A percentile compares a stretch with the other conserved stretches of the same genome.
Conservation (phyloP, 2,113 vertebrate species). For the Myiagra hebetior region DNA sequence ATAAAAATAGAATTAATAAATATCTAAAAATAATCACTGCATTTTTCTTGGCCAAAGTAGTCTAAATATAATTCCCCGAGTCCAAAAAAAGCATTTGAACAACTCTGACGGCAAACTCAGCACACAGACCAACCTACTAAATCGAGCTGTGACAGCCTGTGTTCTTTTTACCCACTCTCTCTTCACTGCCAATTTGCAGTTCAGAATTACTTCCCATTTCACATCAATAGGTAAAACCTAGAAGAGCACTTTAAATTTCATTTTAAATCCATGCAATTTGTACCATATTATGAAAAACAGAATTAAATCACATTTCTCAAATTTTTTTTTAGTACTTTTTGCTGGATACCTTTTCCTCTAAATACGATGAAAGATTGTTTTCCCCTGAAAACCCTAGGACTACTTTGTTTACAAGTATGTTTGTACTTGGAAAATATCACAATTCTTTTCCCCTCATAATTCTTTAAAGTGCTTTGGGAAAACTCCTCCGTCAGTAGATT, state of each 20-base stretch:
- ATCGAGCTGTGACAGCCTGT: slow-evolving; percentile 34
- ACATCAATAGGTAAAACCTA: neutral
- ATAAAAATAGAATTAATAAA: slow-evolving; percentile 18
- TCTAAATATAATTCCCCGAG: neutral
- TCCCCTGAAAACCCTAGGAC: neutral
- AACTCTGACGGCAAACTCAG: slow-evolving; percentile 55
- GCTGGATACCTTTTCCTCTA: neutral
- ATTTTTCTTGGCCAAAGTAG: slow-evolving; percentile 1
- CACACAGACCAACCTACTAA: slow-evolving; percentile 10
- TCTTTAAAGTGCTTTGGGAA: neutral
- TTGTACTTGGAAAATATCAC: neutral
- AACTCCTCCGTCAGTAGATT: neutral
- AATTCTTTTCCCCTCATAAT: neutral
- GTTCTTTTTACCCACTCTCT: neutral
- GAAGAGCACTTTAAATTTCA: neutral
- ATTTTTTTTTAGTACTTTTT: neutral
- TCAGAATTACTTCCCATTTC: neutral
- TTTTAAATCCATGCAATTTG: neutral
- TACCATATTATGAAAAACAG: neutral
- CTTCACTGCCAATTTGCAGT: neutral
- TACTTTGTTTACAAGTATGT: neutral
- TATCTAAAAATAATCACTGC: neutral
- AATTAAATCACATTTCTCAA: neutral
- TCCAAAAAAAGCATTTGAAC: slow-evolving; percentile 21
- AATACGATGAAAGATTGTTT: neutral